A percentile compares a stretch with the other conserved stretches of the same genome.
Conservation (phyloP, 2,113 vertebrate species). For the Oryzias woworae region DNA sequence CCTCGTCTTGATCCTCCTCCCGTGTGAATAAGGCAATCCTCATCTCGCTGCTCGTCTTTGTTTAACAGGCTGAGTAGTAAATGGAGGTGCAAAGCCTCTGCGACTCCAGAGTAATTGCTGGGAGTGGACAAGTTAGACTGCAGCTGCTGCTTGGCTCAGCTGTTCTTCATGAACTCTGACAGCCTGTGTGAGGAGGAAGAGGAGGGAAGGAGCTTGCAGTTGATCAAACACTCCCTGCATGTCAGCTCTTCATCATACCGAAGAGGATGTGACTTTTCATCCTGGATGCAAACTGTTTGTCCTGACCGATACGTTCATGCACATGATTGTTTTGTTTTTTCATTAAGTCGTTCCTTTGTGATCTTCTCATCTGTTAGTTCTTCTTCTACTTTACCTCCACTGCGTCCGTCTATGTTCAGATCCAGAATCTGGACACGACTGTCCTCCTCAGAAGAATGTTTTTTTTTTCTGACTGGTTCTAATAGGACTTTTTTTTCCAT, state of each 20-base stretch:
- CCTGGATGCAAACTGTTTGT: too few species aligned
- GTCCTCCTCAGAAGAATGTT: too few species aligned
- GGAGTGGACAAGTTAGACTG: constrained; percentile 17
- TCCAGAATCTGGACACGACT: too few species aligned
- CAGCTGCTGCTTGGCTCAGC: constrained; percentile 59
- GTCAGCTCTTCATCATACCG: background rate
- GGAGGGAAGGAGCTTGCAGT: constrained; percentile 26
- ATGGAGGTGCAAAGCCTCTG: constrained; percentile 62
- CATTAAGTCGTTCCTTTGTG: too few species aligned
- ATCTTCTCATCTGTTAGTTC: too few species aligned
- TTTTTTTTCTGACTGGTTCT: too few species aligned
- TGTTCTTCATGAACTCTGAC: constrained; percentile 31
- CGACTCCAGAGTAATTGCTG: constrained; percentile 58
- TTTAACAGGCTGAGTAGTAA: constrained; percentile 63
- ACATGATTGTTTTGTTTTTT: too few species aligned
- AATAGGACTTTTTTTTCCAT: too few species aligned
- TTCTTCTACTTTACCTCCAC: too few species aligned
- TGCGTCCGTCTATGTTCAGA: too few species aligned
- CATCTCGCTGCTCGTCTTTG: constrained; percentile 46
- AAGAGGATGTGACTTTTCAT: too few species aligned
- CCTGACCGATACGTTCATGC: too few species aligned
- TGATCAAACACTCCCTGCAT: constrained; percentile 21
- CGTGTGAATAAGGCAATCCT: constrained; percentile 49
- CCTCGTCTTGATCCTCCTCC: constrained; percentile 17
- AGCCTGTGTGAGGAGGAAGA: constrained; percentile 14